Conservation (phyloP, 2,797 vertebrate species). For the Triplophysa bombifrons region DNA sequence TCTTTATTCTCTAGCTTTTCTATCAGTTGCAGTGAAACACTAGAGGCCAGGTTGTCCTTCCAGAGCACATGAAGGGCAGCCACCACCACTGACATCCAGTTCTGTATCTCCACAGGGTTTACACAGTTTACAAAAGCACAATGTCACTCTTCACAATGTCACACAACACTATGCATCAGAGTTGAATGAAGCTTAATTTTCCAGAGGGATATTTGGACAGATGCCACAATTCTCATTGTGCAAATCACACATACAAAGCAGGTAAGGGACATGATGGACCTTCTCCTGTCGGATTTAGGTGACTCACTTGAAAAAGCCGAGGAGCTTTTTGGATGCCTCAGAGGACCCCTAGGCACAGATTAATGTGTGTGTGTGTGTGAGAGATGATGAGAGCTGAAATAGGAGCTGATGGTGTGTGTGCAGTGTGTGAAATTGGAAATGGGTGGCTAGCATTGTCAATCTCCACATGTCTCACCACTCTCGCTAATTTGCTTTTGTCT, state of each 20-base stretch:
- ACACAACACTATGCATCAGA: conserved; percentile 20
- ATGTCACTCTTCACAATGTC: conserved; percentile 39
- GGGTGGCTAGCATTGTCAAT: conserved; percentile 59
- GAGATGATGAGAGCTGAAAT: conserved; percentile 57
- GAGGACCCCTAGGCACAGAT: conserved; percentile 43
- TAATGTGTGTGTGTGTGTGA: conserved; percentile 43
- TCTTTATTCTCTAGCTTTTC: conserved; percentile 63
- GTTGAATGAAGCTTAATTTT: conserved; percentile 29
- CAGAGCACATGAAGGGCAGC: conserved; percentile 41
- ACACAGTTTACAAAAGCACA: conserved; percentile 10
- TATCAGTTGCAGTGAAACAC: conserved; percentile 67
- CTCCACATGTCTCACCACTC: conserved; percentile 57
- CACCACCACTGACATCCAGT: not conserved
- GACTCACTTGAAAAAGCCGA: conserved; percentile 33
- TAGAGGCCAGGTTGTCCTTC: conserved; percentile 43
- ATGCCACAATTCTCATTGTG: conserved; percentile 23
- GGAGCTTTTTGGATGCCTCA: conserved; percentile 39
- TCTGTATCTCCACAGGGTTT: conserved; percentile 16
- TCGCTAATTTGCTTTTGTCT: conserved; percentile 60
- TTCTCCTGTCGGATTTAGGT: conserved; percentile 30
- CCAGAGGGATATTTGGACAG: conserved; percentile 23
- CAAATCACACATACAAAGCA: conserved; percentile 28
- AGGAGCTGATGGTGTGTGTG: conserved; percentile 58
- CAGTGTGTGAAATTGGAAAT: conserved; percentile 66
- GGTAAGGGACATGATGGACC: conserved; percentile 19